Evolutionary conservation across 2,113 vertebrate genomes (phyloP), one percentile per base, ranked within the genome.

Genomic region (Pseudonaja textilis): DNA sequence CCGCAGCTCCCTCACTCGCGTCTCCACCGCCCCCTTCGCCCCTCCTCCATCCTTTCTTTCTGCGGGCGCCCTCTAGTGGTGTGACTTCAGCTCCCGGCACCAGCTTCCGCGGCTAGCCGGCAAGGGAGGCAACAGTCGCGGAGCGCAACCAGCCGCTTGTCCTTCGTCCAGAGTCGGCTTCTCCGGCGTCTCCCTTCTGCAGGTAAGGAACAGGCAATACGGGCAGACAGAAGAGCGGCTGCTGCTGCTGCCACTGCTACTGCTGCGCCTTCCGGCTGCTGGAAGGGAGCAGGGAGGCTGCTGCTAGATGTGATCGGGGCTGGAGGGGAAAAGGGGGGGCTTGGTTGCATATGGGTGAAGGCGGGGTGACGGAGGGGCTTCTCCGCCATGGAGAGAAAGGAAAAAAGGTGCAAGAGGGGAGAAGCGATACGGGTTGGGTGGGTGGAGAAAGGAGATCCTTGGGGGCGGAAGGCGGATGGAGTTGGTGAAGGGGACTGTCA

Each of bases 51-150:
- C n/a, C 52, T 6, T 29, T 29, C 59, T 86, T 90, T 3, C 18
- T 5, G 23, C 39, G 45, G 9, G 88, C 93, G 88, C 91, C 93
- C 93, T 87, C 93, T 93, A 86, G 91, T 50, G 93, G 34, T 74
- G 1, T 20, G 55, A 45, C 87, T n/a, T 18, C 64, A 55, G n/a
- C 87, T 39, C 7, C 23, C 88, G 18, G 5, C 26, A 12, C 52
- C 61, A 23, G 87, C 87, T 56, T 25, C 25, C 45, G 3, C n/a
- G n/a, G 64, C 26, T 55, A 61, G 91, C 85, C 91, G 81, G 90
- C 54, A 39, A 91, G 81, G 74, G 55, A 85, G 90, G 81, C 90
- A 85, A 20, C 74, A 39, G 54, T 25, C 34, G 74, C 18, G 9
- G 47, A 81, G 89, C 54, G 12, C 14, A 18, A 57, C 55, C 90